phyloP scores from a whole-genome alignment of 2,888 invertebrate species.

The Exephanes ischioxanthus region DNA sequence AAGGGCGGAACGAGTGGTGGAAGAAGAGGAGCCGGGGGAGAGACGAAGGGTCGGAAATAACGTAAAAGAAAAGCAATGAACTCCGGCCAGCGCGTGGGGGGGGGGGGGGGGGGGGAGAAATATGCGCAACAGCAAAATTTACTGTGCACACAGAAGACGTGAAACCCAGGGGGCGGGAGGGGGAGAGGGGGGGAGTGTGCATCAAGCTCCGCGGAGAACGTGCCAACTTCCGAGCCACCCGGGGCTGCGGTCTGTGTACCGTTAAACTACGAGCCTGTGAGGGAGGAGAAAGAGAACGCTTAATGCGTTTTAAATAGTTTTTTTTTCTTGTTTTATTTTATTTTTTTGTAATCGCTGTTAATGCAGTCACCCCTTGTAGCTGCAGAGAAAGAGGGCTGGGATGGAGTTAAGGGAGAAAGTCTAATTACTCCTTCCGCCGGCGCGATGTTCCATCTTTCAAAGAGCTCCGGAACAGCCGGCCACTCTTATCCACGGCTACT shows the following conservation, averaged over 20 bases:
- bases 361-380: constrained; percentile 65
- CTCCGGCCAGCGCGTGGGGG: constrained; percentile 4
- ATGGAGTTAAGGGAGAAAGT: constrained; percentile 41
- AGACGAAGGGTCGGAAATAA: not conserved
- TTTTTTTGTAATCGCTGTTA: constrained; percentile 63
- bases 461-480: constrained; percentile 51
- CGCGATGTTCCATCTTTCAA: constrained; percentile 58
- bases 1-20: not conserved
- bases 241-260: constrained; percentile 8
- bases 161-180: constrained; percentile 17
- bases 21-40: constrained; percentile 4
- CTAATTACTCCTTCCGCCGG: constrained; percentile 64
- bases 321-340: constrained; percentile 30
- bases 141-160: constrained; percentile 37
- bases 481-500: constrained; percentile 7
- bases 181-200: constrained; percentile 12
- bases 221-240: constrained; percentile 26
- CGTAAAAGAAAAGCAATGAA: constrained; percentile 63
- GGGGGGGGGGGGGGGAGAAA: constrained; percentile 38
- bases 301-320: constrained; percentile 66
- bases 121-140: constrained; percentile 60
- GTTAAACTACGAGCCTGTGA: constrained; percentile 16
- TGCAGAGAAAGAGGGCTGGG: constrained; percentile 1
- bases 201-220: constrained; percentile 33
- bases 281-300: constrained; percentile 56